Evolutionary conservation across 2,888 invertebrate species (phyloP), one percentile per base, ranked within the genome.

Genomic region (Laothoe populi): DNA sequence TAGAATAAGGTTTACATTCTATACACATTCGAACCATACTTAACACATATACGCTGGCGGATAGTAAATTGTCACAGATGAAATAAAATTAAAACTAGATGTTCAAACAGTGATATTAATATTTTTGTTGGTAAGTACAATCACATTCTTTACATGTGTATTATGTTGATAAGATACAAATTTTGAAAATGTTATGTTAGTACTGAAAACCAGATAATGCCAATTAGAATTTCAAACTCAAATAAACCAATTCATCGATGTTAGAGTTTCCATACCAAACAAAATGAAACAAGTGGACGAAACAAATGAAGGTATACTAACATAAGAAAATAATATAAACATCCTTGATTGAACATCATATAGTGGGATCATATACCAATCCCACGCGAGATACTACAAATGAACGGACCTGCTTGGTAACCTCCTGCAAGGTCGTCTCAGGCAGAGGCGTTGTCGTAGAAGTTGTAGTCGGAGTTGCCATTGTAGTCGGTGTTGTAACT

Each of bases 401-500:
- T 44, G 58, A 65, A 86, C 87, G 75, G 83, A 90, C 90, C 90
- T 90, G 87, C 64, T 79, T 79, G 42, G 88, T 89, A 67, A 88
- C 83, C 62, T 90, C 89, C 72, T 83, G 81, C 44, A 84, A 72
- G 31, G 86, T 87, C 2, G 85, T 86, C 70, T 87, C 88, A 26
- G 87, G 80, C 23, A 74, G 66, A 10, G 84, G 74, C 49, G 83
- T 83, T 13, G 84, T 88, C 8, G 83, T 86, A 8, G 79, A 83
- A 66, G 70, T 67, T 49, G 74, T 67, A 48, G 68, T 74, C 66
- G 76, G 78, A 64, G 75, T 70, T 24, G 78, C 68, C 23, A 70
- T 59, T 3, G 80, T 72, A 45, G 79, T 81, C 58, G 77, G 82
- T 59, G 79, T 74, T 60, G 81, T 75, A 38, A 74, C 75, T 62